Base-by-base conservation (phyloP, 1,140 invertebrate species). In the Cydia fagiglandana region DNA sequence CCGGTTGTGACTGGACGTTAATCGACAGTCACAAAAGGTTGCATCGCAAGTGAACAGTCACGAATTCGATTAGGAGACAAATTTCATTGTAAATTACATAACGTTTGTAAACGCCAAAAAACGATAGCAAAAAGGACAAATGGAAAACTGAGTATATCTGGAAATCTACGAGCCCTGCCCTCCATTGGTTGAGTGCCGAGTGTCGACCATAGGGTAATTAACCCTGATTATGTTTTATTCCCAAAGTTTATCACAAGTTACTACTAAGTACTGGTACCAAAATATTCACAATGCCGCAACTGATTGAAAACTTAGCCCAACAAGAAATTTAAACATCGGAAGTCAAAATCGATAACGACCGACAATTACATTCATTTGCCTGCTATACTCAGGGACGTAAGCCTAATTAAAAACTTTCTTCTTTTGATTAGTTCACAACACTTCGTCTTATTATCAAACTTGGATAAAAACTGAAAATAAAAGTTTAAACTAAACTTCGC, bases 401-500 rank as follows among this genome's bases (percentile, higher is more conserved):
- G 2, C 56, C 9, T n/a, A 24, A 24, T 61, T 61, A 61, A 24
- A 61, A 61, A 61, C 56, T 61, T 24, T 20, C 56, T 12, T 24
- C 10, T 24, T 24, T 61, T 24, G 17, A 61, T 61, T 61, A 61
- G 56, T 61, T 61, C 56, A 24, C 17, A 61, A 61, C 17, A 24
- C 56, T 61, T 61, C 56, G 53, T 61, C 20, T 56, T 53, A 15
- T 56, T 17, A 56, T 6, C 24, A 61, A 24, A 61, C 56, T 24
- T 61, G 53, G 15, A 4, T 61, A 24, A 24, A 61, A 10, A 20
- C 6, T 10, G n/a, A 56, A 56, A 56, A 17, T 17, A 61, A 61
- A 56, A 61, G 56, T 24, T 61, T 24, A 61, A 61, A 56, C 53
- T 56, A 56, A 17, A 61, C 56, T 61, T 61, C n/a, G 56, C n/a